Evolutionary conservation across 2,888 invertebrate genomes (phyloP).

Genomic region (Melanostoma scalare): DNA sequence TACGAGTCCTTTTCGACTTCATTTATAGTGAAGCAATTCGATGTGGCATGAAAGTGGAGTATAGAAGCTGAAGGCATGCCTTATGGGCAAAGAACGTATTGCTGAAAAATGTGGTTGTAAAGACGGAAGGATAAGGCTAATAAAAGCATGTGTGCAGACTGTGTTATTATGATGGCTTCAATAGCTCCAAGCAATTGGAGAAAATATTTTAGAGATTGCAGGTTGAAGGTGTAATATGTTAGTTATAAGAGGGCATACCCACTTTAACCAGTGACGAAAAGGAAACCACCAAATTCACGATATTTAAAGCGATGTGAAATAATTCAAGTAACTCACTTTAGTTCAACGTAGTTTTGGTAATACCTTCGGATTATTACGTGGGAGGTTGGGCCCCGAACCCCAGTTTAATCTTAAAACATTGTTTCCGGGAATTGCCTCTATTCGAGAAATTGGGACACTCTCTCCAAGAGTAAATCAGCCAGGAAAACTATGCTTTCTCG

Average conservation of each 20-base stretch:
- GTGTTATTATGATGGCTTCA: constrained; percentile 50
- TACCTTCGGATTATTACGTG: too few species aligned
- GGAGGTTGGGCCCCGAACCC: too few species aligned
- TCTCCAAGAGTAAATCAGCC: too few species aligned
- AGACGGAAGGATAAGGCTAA: constrained; percentile 53
- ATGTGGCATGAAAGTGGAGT: constrained; percentile 49
- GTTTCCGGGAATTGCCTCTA: too few species aligned
- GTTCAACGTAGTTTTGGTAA: too few species aligned
- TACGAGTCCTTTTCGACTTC: constrained; percentile 50
- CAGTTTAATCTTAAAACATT: too few species aligned
- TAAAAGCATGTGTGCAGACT: constrained; percentile 53
- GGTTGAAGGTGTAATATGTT: constrained; percentile 14
- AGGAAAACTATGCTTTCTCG: too few species aligned
- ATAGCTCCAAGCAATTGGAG: constrained; percentile 37
- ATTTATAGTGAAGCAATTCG: constrained; percentile 31
- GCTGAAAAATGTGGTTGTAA: constrained; percentile 30
- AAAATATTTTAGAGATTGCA: constrained; percentile 30
- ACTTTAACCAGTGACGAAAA: too few species aligned
- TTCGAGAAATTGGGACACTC: too few species aligned
- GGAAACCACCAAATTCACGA: too few species aligned
- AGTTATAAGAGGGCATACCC: background rate
- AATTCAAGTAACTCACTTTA: too few species aligned
- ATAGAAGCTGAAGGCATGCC: constrained; percentile 50
- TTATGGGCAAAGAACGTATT: constrained; percentile 21
- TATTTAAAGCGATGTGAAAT: too few species aligned